Conservation (phyloP, 2,113 vertebrate species). For the Tyrannus savana region DNA sequence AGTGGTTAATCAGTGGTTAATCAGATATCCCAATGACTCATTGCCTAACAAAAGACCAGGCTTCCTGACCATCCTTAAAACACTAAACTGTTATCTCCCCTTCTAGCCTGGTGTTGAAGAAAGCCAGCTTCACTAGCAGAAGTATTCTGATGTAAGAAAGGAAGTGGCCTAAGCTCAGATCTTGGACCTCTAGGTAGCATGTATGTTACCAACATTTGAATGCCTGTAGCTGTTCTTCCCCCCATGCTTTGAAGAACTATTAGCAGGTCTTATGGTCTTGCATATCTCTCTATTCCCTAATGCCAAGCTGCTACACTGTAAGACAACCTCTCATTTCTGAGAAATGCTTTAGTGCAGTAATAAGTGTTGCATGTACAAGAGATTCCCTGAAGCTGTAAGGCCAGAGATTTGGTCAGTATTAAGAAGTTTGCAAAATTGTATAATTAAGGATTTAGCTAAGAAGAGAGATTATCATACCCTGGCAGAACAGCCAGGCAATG, state of each 20-base stretch:
- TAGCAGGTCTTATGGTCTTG: not conserved
- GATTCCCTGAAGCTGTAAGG: not conserved
- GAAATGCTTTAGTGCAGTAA: not conserved
- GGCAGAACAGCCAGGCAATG: not conserved
- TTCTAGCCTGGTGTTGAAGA: not conserved
- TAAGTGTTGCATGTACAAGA: not conserved
- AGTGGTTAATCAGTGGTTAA: not conserved
- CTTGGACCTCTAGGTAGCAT: not conserved
- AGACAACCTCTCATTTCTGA: not conserved
- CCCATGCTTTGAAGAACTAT: not conserved
- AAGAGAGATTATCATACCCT: not conserved
- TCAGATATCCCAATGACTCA: not conserved
- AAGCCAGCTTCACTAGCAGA: not conserved
- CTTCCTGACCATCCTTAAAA: not conserved
- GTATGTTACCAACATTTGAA: not conserved
- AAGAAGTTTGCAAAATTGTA: not conserved
- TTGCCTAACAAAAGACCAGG: not conserved
- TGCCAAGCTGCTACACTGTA: not conserved
- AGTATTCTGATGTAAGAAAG: not conserved
- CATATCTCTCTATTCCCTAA: not conserved
- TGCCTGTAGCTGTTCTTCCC: not conserved
- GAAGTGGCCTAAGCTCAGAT: not conserved
- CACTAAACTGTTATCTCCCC: not conserved
- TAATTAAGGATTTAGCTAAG: not conserved
- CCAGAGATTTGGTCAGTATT: not conserved